Percentiles rank a stretch among this genome's conserved stretches.
Evolutionary conservation across 1,140 invertebrate genomes (phyloP).

Genomic region (Spodoptera frugiperda): DNA sequence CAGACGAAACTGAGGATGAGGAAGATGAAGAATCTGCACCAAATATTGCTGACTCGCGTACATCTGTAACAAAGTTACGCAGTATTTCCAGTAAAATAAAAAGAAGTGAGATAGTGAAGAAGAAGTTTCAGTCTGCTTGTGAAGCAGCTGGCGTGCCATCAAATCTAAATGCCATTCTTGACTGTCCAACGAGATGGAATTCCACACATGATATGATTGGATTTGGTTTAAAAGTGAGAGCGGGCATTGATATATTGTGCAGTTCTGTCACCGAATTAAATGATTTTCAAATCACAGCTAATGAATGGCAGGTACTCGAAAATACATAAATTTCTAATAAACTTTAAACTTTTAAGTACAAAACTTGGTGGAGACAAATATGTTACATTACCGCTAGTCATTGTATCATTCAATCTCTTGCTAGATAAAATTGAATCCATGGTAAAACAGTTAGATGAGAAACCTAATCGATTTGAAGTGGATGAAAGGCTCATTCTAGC

Average conservation of each 20-base stretch:
- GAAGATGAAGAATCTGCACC: conserved; percentile 4
- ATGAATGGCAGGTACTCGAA: conserved; percentile 63
- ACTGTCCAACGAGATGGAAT: conserved; percentile 2
- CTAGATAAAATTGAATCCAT: conserved; percentile 70
- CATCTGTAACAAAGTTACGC: conserved; percentile 58
- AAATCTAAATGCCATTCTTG: background rate
- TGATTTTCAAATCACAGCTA: conserved; percentile 60
- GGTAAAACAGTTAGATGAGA: conserved; percentile 56
- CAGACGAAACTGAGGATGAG: background rate
- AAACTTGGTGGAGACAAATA: conserved; percentile 69
- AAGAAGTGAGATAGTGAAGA: conserved; percentile 61
- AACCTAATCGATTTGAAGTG: conserved; percentile 63
- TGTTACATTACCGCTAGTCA: conserved; percentile 64
- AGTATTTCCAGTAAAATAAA: conserved; percentile 65
- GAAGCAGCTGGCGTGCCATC: conserved; percentile 46
- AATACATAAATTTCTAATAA: conserved; percentile 66
- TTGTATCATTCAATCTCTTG: conserved; percentile 69
- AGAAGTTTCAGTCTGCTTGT: conserved; percentile 64
- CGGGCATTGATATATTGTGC: conserved; percentile 60
- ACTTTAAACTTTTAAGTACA: conserved; percentile 65
- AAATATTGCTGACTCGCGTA: conserved; percentile 60
- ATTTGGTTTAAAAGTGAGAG: conserved; percentile 8
- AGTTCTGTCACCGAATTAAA: conserved; percentile 60
- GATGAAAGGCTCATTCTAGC: conserved; percentile 66
- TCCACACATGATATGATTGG: conserved; percentile 7